phyloP scores from a whole-genome alignment of 2,888 invertebrate genomes.

The Linyphia triangularis region DNA sequence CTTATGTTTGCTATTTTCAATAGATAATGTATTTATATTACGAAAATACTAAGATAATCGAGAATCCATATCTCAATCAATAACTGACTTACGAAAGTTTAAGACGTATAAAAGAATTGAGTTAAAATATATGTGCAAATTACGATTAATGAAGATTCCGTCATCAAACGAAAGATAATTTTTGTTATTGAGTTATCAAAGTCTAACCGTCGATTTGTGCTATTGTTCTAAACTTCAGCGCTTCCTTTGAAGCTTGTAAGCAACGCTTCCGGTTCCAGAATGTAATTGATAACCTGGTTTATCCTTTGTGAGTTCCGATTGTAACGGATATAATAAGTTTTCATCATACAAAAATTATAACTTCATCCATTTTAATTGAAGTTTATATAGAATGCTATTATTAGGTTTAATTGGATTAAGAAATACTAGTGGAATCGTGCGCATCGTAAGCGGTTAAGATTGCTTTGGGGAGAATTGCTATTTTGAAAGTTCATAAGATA shows the following conservation, averaged over 20 bases:
- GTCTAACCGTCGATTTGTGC: slow-evolving; percentile 7
- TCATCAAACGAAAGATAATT: not conserved
- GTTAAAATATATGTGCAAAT: not conserved
- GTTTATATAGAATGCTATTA: no score
- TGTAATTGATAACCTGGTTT: not conserved
- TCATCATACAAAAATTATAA: not conserved
- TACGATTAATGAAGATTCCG: not conserved
- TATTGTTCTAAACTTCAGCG: not conserved
- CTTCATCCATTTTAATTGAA: no score
- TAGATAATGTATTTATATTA: no score
- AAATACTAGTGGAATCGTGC: no score
- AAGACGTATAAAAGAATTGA: not conserved
- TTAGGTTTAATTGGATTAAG: no score
- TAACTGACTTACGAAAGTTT: not conserved
- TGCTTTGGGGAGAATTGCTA: no score
- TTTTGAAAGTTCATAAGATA: no score
- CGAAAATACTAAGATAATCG: no score
- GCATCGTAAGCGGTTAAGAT: no score
- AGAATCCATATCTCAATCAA: no score
- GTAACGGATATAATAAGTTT: not conserved
- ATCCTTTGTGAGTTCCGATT: not conserved
- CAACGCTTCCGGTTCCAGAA: not conserved
- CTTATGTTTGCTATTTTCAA: no score
- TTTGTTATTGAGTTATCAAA: slow-evolving; percentile 13
- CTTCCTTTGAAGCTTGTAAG: slow-evolving; percentile 16